Evolutionary conservation across 2,888 invertebrate genomes (phyloP), one percentile per base, ranked within the genome.

Genomic region (Glaucopsyche alexis): DNA sequence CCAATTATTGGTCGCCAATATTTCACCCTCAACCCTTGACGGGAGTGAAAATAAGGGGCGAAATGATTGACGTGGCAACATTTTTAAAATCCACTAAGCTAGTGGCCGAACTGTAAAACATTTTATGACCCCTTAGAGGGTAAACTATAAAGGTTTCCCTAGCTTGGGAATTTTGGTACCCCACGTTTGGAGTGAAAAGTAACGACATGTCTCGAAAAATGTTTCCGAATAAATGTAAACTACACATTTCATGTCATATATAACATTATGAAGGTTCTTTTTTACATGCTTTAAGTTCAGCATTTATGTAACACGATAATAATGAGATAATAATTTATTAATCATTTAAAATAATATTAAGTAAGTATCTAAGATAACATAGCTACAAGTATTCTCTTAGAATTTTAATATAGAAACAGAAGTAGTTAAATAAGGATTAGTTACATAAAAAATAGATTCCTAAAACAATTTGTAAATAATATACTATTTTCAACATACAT

Each of bases 51-150:
- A 13, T 60, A 5, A 13, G 38, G 60, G 60, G 60, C 29, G 60
- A 38, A 60, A 60, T 60, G 60, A 60, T 60, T 29, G 60, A 60
- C 60, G 60, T 60, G 60, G 60, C 29, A 60, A 60, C 19, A 19
- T 60, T 60, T 60, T 67, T 16, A 16, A 67, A 67, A 67, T 67
- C 16, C 45, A 67, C n/a, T 45, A 67, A 47, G 67, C 38, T 29
- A 47, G 60, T 74, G 47, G 40, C 72, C 49, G 71, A 66, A 73
- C 74, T 73, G 75, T 72, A 72, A 74, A 79, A 83, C 81, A 81
- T 78, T 78, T 77, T 78, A 77, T 71, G 72, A 64, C 71, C 69
- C 70, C 70, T 60, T 71, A 50, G 64, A 55, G 70, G 69, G 45
- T 64, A 7, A 60, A 13, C 14, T 14, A 2, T 60, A 29, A 60